Conservation (phyloP, 1,140 invertebrate species). For the Aphelinus atriplicis region DNA sequence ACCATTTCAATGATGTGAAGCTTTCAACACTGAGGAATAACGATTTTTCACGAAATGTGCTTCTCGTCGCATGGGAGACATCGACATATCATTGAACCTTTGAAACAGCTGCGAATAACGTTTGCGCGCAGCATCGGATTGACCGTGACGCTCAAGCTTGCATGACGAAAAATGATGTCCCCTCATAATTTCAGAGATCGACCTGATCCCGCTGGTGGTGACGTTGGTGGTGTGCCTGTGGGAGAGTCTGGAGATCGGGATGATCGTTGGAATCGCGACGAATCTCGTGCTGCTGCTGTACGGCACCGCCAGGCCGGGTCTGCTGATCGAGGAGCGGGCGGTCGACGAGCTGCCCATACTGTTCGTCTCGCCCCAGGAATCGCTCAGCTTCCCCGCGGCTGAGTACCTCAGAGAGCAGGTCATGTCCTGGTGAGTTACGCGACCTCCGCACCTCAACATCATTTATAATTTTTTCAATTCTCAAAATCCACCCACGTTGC, state of each 20-base stretch:
- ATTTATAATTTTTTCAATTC: no score
- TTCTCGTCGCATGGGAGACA: no score
- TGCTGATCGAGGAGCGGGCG: slow-evolving; percentile 64
- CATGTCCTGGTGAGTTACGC: slow-evolving; percentile 55
- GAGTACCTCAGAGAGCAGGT: slow-evolving; percentile 72
- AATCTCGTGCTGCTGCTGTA: slow-evolving; percentile 77
- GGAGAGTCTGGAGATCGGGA: slow-evolving; percentile 78
- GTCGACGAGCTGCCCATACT: slow-evolving; percentile 57
- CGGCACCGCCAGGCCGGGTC: slow-evolving; percentile 71
- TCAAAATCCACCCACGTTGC: no score
- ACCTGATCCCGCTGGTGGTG: slow-evolving; percentile 72
- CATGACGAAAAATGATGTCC: slow-evolving; percentile 27
- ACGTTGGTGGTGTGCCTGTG: slow-evolving; percentile 73
- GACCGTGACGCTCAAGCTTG: background rate
- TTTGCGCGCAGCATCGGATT: no score
- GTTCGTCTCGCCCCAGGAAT: slow-evolving; percentile 71
- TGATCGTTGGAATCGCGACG: slow-evolving; percentile 74
- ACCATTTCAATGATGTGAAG: no score
- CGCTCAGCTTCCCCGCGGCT: slow-evolving; percentile 73
- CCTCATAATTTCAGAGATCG: slow-evolving; percentile 67
- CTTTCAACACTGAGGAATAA: no score
- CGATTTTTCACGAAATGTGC: no score
- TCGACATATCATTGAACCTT: no score
- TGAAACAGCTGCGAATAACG: no score
- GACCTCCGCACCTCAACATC: no score